Evolutionary conservation across 1,140 invertebrate genomes (phyloP), one percentile per base, ranked within the genome.

Genomic region (Drosophila persimilis): DNA sequence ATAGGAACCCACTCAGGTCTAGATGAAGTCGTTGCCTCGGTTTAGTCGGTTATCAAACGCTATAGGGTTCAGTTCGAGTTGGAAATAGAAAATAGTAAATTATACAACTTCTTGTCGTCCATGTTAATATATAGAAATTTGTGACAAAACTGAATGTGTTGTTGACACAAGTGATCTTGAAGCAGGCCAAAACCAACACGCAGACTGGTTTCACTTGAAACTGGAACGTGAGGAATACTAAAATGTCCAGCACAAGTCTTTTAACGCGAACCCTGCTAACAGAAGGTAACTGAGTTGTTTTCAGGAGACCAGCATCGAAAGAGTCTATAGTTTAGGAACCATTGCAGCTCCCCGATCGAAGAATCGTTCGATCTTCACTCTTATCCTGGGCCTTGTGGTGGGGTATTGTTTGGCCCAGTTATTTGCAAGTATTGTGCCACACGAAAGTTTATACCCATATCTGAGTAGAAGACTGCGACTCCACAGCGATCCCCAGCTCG

Each of bases 331-430:
- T 24, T 44, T 29, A 4, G 22, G 24, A 8, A 9, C 1, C 7
- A 6, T 26, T 63, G 5, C 11, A 77, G 73, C 73, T 15, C 73
- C 64, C 13, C 73, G 64, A 24, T 77, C 73, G 2, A 77, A 55
- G 9, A 64, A 71, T 55, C 59, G 59, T 5, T 65, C 74, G 5
- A 5, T 78, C 2, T 56, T 77, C 17, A 72, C 51, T 9, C 17
- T 77, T 29, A 72, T 78, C 47, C 20, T 73, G 6, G 74, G 66
- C n/a, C 5, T 77, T 13, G 75, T 78, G 24, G 45, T 53, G 4
- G 73, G 73, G n/a, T 75, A 75, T 45, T 66, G 55, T 29, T 5
- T 75, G 45, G 44, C 73, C 0, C 61, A 67, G 22, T 15, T 75
- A 6, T 73, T 57, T 39, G 35, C 53, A 1, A 47, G 15, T 9